Evolutionary conservation across 2,797 vertebrate genomes (phyloP).

Genomic region (Poeciliopsis infans): DNA sequence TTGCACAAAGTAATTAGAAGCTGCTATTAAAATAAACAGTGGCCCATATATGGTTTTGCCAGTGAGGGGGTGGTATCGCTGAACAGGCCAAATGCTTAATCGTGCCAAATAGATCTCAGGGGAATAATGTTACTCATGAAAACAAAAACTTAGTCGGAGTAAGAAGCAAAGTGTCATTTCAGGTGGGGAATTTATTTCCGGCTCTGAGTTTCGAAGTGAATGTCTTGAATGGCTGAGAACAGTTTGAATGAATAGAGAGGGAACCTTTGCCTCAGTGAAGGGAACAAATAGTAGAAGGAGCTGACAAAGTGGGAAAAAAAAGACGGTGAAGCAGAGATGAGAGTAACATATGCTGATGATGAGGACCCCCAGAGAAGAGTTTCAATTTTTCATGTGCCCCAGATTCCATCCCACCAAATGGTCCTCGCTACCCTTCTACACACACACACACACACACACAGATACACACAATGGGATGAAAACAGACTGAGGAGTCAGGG

Average conservation of each 20-base stretch:
- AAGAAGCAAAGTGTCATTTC: constrained; percentile 17
- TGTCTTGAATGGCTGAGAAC: constrained; percentile 38
- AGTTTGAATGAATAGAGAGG: constrained; percentile 32
- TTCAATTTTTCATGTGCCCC: constrained; percentile 86
- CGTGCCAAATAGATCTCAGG: constrained; percentile 51
- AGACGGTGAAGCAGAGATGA: constrained; percentile 53
- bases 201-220: constrained; percentile 13
- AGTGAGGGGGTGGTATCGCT: constrained; percentile 42
- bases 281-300: constrained; percentile 49
- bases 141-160: constrained; percentile 33
- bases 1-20: constrained; percentile 48
- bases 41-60: constrained; percentile 27
- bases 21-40: constrained; percentile 38
- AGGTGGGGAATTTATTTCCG: constrained; percentile 22
- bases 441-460: background rate
- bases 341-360: constrained; percentile 82
- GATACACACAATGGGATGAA: constrained; percentile 19
- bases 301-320: constrained; percentile 31
- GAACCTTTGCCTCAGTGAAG: constrained; percentile 49
- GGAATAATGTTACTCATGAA: constrained; percentile 48
- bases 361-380: constrained; percentile 75
- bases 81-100: constrained; percentile 56
- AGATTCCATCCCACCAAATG: constrained; percentile 58
- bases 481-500: constrained; percentile 53
- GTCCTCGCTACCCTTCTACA: background rate